These are phyloP conservation scores for Coregonus suidteri DNA, from an alignment of 2,797 vertebrate species.

Conservation along the genomic window DNA sequence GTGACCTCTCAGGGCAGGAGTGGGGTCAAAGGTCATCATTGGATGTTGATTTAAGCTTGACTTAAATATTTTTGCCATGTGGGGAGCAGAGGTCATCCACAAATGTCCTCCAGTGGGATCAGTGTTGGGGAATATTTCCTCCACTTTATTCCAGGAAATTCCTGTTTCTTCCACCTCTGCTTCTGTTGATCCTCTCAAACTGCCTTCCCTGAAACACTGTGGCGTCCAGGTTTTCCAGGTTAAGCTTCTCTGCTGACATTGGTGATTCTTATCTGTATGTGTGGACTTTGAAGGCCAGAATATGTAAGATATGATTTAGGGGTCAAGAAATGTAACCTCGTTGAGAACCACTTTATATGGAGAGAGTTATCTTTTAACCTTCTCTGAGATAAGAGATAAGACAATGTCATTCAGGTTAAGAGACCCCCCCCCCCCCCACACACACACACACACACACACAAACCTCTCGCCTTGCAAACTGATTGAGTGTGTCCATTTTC, in stretches of 20 bases:
- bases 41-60: background rate
- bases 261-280: background rate
- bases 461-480: no score
- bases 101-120: background rate
- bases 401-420: no score
- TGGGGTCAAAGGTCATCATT: background rate
- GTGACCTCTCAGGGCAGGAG: no score
- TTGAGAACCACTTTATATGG: background rate
- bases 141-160: background rate
- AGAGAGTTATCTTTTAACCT: background rate
- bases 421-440: no score
- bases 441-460: no score
- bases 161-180: background rate
- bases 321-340: background rate
- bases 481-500: no score
- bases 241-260: background rate
- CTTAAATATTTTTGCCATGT: background rate
- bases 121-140: background rate
- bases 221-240: no score
- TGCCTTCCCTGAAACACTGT: background rate
- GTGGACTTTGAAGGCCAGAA: background rate
- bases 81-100: background rate
- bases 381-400: background rate
- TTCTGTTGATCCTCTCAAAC: background rate
- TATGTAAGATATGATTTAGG: background rate